These are phyloP conservation scores for Helarctos malayanus DNA, from an alignment of 2,797 vertebrate genomes.

Conservation along the genomic window DNA sequence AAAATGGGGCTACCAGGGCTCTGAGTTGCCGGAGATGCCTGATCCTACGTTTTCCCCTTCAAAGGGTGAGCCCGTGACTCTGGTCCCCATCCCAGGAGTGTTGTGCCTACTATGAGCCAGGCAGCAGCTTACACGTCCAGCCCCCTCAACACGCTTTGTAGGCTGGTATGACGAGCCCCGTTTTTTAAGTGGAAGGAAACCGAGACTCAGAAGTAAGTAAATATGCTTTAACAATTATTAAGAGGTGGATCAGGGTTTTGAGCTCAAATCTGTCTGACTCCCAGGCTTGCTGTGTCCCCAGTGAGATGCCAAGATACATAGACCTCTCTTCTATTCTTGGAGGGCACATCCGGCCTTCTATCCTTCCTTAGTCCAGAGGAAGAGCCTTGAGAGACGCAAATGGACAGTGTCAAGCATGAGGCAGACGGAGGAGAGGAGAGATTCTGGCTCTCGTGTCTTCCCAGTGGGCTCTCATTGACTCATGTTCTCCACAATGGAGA, in stretches of 20 bases:
- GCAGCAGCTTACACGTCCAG: no score
- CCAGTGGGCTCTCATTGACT: not conserved
- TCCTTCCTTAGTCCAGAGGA: not conserved
- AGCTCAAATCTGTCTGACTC: not conserved
- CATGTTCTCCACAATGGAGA: not conserved
- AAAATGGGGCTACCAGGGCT: rapidly evolving
- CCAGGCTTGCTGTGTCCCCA: not conserved
- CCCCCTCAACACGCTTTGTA: not conserved
- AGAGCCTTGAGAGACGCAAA: not conserved
- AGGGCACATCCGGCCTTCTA: not conserved
- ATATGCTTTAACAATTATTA: not conserved
- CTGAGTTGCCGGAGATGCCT: not conserved
- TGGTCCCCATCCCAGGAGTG: not conserved
- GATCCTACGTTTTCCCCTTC: not conserved
- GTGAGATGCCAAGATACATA: not conserved
- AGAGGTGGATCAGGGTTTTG: not conserved
- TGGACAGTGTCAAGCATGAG: not conserved
- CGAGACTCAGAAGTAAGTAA: not conserved
- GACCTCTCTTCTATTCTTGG: not conserved
- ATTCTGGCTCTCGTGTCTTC: not conserved
- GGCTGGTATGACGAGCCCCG: not conserved
- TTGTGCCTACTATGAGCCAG: not conserved
- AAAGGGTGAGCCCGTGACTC: not conserved
- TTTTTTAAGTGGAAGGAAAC: slow-evolving; percentile 7
- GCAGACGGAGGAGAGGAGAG: not conserved